Evolutionary conservation across 2,888 invertebrate species (phyloP).

Genomic region (Stenotaenia linearis): DNA sequence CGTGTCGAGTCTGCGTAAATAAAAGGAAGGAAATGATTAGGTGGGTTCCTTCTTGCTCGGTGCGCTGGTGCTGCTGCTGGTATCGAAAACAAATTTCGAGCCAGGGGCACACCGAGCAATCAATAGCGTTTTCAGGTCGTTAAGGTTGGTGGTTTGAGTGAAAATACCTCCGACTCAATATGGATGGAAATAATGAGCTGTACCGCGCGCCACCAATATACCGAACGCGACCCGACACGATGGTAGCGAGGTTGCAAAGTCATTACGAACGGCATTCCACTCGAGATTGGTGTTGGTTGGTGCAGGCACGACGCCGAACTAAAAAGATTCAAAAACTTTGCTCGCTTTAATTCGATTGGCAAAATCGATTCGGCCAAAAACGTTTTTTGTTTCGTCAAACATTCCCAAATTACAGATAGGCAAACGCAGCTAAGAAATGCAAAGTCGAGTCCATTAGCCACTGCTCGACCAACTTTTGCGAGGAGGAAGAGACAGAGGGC

Average conservation of each 20-base stretch:
- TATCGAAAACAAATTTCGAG: constrained; percentile 5
- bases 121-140: constrained; percentile 1
- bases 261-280: constrained; percentile 9
- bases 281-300: not conserved
- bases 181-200: constrained; percentile 9
- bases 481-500: not conserved
- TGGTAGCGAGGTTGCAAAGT: constrained; percentile 9
- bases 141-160: constrained; percentile 4
- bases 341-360: not conserved
- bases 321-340: not conserved
- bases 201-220: constrained; percentile 4
- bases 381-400: not conserved
- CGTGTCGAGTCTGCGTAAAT: too few species aligned
- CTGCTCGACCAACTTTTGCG: not conserved
- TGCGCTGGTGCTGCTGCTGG: not conserved
- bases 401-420: not conserved
- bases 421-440: not conserved
- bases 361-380: not conserved
- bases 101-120: not conserved
- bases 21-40: too few species aligned
- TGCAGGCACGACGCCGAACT: not conserved
- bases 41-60: too few species aligned
- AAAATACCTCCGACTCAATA: constrained; percentile 3
- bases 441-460: constrained; percentile 6
- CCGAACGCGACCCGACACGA: not conserved